Evolutionary conservation across 2,113 vertebrate species (phyloP).

Genomic region (Pomatostomus ruficeps): DNA sequence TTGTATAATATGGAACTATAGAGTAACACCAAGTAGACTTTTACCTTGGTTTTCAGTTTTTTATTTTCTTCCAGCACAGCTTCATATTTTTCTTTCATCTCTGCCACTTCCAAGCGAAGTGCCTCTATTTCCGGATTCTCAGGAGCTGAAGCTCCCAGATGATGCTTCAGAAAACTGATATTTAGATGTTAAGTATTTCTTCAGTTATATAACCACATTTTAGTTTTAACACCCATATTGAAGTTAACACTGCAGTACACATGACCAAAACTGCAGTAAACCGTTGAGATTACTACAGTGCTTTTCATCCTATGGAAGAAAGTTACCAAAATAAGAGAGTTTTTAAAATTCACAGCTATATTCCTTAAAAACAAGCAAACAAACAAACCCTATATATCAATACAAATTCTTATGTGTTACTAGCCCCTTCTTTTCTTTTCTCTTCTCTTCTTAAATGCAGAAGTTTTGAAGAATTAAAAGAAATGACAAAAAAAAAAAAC

Average conservation of each 20-base stretch:
- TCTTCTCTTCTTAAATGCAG: not conserved
- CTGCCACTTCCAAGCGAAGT: conserved; percentile 82
- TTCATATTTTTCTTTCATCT: conserved; percentile 87
- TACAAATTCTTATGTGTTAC: not conserved
- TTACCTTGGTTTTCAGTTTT: conserved; percentile 86
- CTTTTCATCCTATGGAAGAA: not conserved
- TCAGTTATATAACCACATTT: not conserved
- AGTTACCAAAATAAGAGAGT: not conserved
- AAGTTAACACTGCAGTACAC: not conserved
- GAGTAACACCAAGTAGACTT: not conserved
- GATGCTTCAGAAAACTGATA: conserved; percentile 89
- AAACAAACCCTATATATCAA: not conserved
- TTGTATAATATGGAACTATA: not conserved
- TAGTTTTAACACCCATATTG: not conserved
- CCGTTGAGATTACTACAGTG: not conserved
- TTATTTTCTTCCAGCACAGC: conserved; percentile 88
- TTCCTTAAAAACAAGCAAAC: not conserved
- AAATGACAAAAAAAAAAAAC: not conserved
- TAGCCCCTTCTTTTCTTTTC: not conserved
- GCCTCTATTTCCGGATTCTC: conserved; percentile 81
- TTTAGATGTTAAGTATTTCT: conserved; percentile 70
- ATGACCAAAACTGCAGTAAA: not conserved
- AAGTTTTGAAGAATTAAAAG: not conserved
- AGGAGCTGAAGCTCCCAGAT: conserved; percentile 78
- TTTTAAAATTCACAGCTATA: not conserved